Evolutionary conservation across 2,888 invertebrate genomes (phyloP).

Genomic region (Amphipoea lucens): DNA sequence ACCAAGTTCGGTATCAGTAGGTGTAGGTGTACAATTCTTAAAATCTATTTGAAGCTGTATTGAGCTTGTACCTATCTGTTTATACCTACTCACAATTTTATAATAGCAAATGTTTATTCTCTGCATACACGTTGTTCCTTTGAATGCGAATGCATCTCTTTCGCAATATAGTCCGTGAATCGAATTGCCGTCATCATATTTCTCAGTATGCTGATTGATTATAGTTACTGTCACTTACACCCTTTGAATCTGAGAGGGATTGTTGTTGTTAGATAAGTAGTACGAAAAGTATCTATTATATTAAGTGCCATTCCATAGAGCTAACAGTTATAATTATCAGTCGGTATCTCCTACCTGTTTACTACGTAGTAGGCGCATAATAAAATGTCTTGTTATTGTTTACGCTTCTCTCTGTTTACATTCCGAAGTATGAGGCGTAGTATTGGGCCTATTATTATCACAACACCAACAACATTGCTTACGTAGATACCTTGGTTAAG

Average conservation of each 20-base stretch:
- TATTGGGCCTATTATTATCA: constrained; percentile 12
- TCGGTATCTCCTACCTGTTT: constrained; percentile 6
- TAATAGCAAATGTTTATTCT: constrained; percentile 6
- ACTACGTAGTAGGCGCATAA: constrained; percentile 14
- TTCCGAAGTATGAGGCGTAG: constrained; percentile 36
- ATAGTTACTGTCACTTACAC: not conserved
- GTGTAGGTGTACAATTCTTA: not conserved
- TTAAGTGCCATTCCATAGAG: not conserved
- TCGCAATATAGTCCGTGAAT: too few relatives aligned
- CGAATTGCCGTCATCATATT: too few relatives aligned
- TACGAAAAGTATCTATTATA: not conserved
- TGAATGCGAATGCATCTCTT: not conserved
- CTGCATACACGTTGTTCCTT: not conserved
- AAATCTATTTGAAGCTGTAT: not conserved
- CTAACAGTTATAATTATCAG: not conserved
- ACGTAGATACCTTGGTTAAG: constrained; percentile 17
- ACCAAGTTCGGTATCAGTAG: not conserved
- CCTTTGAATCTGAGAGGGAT: not conserved
- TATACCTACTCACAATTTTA: not conserved
- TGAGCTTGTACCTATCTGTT: not conserved
- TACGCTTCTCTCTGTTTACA: constrained; percentile 49
- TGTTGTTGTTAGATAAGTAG: not conserved
- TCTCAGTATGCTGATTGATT: too few relatives aligned
- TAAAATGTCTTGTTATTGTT: constrained; percentile 53
- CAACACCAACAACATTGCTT: constrained; percentile 22